Percentiles rank a stretch among this genome's conserved stretches.
phyloP scores from a whole-genome alignment of 2,888 invertebrate species.

The Troglohyphantes excavatus region DNA sequence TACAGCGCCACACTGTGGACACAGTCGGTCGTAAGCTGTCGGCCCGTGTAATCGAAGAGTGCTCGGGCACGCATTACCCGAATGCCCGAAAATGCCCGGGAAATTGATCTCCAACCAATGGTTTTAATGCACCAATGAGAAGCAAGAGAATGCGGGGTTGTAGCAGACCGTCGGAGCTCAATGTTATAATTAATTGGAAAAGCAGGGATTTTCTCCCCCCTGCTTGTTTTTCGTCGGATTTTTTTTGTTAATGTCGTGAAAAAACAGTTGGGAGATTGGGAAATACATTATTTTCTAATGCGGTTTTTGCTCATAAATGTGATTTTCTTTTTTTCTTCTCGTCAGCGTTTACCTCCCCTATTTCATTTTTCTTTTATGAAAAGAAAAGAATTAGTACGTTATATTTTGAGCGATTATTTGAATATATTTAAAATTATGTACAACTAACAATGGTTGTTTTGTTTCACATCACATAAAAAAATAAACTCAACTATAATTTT shows the following conservation, averaged over 20 bases:
- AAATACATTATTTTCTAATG: conserved; percentile 71
- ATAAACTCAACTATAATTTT: no score
- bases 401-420: no score
- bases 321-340: neutral
- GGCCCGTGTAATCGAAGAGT: conserved; percentile 75
- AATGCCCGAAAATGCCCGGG: conserved; percentile 68
- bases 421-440: no score
- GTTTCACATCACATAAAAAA: no score
- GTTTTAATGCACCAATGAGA: conserved; percentile 75
- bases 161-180: conserved; percentile 48
- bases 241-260: neutral
- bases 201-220: conserved; percentile 36
- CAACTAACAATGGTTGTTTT: no score
- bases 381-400: no score
- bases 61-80: conserved; percentile 43
- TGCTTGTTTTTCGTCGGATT: neutral
- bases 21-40: conserved; percentile 74
- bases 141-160: conserved; percentile 67
- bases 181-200: conserved; percentile 77
- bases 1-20: conserved; percentile 73
- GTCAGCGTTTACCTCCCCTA: neutral
- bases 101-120: conserved; percentile 72
- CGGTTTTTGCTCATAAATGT: conserved; percentile 34
- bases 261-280: conserved; percentile 24
- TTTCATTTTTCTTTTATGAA: neutral